Base-by-base conservation (phyloP, 2,113 vertebrate species). In the Pluvialis apricaria region DNA sequence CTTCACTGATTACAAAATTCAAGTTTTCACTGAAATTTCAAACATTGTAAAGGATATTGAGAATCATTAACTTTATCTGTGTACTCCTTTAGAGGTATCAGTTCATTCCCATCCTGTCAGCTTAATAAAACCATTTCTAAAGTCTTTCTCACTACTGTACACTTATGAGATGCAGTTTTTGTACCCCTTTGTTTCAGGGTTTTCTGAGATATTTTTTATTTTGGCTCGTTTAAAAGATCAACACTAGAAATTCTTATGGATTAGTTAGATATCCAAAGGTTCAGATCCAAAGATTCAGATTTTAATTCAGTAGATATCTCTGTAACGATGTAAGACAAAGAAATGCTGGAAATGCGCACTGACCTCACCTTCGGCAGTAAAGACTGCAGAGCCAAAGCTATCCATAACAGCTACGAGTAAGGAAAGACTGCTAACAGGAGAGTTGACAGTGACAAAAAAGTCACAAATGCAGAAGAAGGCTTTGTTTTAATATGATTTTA, bases 71-170 rank as follows among this genome's bases (percentile, higher is more conserved):
- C 12, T 84, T 86, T 15, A 61, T n/a, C 34, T 70, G 15, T 16
- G 11, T 65, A 17, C 4, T 55, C 44, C 29, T 82, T 94, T 21
- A 38, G 15, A 70, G 4, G 2, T 2, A 2, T n/a, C 47, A 28
- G 15, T 38, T 68, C 20, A 51, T 58, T 84, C 16, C 13, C 7
- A 21, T n/a, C 58, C 15, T 25, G 2, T 14, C 22, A 68, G 2
- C 7, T 62, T 70, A 70, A 81, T 5, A 49, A 83, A 92, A 52
- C 17, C 2, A 55, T 26, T 29, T 71, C 29, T 51, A 21, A 88
- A 45, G 4, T 36, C 8, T 58, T 81, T 83, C 86, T 81, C 4
- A 1, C 22, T 45, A 55, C 11, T 0, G 0, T 15, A 49, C 1
- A 8, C 25, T 72, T 36, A 25, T 1, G 5, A 52, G 24, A 82